Evolutionary conservation across 2,797 vertebrate genomes (phyloP).

Genomic region (Dendrocincla fuliginosa): DNA sequence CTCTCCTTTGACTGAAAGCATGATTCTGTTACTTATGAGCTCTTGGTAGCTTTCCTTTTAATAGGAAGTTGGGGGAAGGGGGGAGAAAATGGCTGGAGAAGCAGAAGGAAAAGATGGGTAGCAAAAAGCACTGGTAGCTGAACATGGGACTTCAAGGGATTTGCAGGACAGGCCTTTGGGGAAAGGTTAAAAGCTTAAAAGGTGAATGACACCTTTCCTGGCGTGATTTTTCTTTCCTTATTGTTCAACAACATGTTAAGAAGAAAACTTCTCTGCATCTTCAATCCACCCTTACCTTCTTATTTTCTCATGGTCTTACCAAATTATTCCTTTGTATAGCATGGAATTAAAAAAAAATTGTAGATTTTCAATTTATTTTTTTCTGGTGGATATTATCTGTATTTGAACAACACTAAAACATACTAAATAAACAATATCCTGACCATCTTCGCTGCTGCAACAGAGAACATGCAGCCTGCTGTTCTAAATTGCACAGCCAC

Average conservation of each 20-base stretch:
- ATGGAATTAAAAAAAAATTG: neutral
- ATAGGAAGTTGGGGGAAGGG: conserved; percentile 9
- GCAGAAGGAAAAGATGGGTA: neutral
- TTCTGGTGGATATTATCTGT: neutral
- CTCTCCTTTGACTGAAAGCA: conserved; percentile 33
- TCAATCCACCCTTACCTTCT: neutral
- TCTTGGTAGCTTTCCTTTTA: neutral
- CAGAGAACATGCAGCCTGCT: neutral
- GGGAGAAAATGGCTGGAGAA: neutral
- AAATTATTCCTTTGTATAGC: neutral
- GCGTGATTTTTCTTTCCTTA: neutral
- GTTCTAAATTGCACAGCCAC: neutral
- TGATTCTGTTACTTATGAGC: neutral
- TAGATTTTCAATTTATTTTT: neutral
- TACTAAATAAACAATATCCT: neutral
- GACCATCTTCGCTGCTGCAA: neutral
- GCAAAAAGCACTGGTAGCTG: neutral
- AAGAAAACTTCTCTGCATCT: neutral
- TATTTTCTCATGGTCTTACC: neutral
- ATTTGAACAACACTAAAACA: neutral
- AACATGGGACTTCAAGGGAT: neutral
- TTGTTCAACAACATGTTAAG: neutral
- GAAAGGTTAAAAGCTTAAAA: neutral
- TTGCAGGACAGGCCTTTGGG: neutral
- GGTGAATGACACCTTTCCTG: neutral